phyloP scores from a whole-genome alignment of 1,140 invertebrate species.

The Drosophila mayri region DNA sequence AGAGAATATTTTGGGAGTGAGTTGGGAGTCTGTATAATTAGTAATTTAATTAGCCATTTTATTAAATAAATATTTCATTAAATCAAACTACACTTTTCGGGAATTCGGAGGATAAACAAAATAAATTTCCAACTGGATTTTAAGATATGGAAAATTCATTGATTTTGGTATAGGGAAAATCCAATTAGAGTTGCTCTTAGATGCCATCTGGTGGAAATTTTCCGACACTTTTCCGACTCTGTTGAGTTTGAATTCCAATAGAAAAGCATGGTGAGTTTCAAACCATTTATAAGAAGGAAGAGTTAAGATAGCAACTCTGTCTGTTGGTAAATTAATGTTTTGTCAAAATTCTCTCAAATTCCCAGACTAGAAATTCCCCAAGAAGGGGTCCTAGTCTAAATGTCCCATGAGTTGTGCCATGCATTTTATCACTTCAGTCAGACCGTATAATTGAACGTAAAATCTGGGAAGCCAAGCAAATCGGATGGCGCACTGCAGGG shows the following conservation, averaged over 20 bases:
- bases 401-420: slow-evolving; percentile 39
- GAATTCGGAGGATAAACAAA: background rate
- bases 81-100: no score
- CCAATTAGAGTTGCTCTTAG: background rate
- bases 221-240: background rate
- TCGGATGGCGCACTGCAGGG: slow-evolving; percentile 24
- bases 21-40: background rate
- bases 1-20: slow-evolving; percentile 6
- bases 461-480: slow-evolving; percentile 66
- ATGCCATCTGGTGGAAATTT: slow-evolving; percentile 1
- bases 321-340: background rate
- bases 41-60: background rate
- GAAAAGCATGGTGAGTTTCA: background rate
- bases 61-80: background rate
- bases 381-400: slow-evolving; percentile 1
- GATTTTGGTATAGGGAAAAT: background rate
- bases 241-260: background rate
- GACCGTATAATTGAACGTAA: slow-evolving; percentile 83
- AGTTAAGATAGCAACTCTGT: background rate
- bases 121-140: background rate
- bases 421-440: slow-evolving; percentile 82
- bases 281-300: no score
- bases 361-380: background rate
- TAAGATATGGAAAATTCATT: background rate
- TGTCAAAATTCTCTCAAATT: slow-evolving; percentile 3